Evolutionary conservation across 2,797 vertebrate species (phyloP), one percentile per base, ranked within the genome.

Genomic region (Halcyon chelicuti): DNA sequence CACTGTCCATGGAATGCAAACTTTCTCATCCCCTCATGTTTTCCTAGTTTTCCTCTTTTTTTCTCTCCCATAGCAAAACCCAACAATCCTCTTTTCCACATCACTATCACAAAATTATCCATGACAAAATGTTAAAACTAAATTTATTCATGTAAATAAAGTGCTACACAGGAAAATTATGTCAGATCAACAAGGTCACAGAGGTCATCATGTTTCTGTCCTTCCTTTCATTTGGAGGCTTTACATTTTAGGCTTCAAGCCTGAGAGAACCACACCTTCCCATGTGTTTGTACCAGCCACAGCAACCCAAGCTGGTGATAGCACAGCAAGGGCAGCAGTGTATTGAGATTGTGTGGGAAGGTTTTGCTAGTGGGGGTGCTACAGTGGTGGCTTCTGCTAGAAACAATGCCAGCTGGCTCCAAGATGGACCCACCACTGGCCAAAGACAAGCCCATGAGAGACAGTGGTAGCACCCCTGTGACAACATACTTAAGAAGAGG

Each of bases 361-460:
- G 47, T 49, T 49, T 49, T 49, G 23, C 13, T 49, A 49, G 25
- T 14, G 23, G 47, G 4, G 23, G 13, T 13, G 23, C 23, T 49
- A 49, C 23, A 49, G 47, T 13, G 13, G 47, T 9, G 14, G 47
- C 23, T 49, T 26, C 47, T 4, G 8, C 23, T 9, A 29, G 13
- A 68, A 5, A 10, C 33, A 54, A 13, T 23, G 25, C 39, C 46
- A 65, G 39, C 19, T 0, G 0, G 14, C 22, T 46, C 21, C n/a
- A 66, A 29, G 39, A 31, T 1, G 4, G 51, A 37, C 10, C 13
- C 2, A 3, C 26, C 6, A 3, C 26, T 55, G 62, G 26, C 51
- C 62, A 55, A 37, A n/a, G 26, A 33, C 5, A 10, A 79, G 15
- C 15, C 39, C 31, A 55, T 31, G 61, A 35, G 40, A 4, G 4